These are phyloP conservation scores for Argopecten irradians DNA, from an alignment of 1,140 invertebrate genomes.

Conservation along the genomic window DNA sequence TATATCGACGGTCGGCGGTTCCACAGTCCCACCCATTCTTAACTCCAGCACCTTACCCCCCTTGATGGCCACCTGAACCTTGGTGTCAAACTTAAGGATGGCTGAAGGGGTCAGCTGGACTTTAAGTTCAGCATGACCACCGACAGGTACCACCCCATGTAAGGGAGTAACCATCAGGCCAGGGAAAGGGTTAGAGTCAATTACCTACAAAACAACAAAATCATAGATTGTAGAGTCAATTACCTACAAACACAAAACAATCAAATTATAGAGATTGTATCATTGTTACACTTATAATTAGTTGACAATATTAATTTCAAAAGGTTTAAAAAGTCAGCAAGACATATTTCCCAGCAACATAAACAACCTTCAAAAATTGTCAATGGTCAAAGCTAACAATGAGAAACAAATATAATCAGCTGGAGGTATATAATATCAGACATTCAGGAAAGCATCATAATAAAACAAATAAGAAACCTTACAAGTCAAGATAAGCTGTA, in stretches of 20 bases:
- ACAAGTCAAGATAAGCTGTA: too few species aligned
- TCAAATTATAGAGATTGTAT: too few species aligned
- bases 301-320: too few species aligned
- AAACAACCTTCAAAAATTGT: too few species aligned
- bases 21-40: conserved; percentile 75
- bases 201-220: conserved; percentile 64
- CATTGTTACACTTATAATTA: too few species aligned
- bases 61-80: conserved; percentile 73
- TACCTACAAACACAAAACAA: background rate
- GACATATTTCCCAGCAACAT: too few species aligned
- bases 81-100: conserved; percentile 77
- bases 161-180: conserved; percentile 72
- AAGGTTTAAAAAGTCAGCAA: too few species aligned
- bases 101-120: conserved; percentile 72
- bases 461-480: too few species aligned
- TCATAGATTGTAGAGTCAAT: background rate
- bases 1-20: conserved; percentile 74
- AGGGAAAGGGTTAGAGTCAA: conserved; percentile 75
- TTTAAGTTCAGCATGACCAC: conserved; percentile 71
- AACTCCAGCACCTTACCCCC: conserved; percentile 73
- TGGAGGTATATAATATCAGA: too few species aligned
- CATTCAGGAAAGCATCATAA: too few species aligned
- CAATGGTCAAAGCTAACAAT: too few species aligned
- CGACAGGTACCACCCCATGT: conserved; percentile 75
- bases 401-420: too few species aligned